Percentiles rank a stretch among this genome's conserved stretches.
These are phyloP conservation scores for Cyclura pinguis DNA, from an alignment of 2,797 vertebrate genomes.

Conservation along the genomic window DNA sequence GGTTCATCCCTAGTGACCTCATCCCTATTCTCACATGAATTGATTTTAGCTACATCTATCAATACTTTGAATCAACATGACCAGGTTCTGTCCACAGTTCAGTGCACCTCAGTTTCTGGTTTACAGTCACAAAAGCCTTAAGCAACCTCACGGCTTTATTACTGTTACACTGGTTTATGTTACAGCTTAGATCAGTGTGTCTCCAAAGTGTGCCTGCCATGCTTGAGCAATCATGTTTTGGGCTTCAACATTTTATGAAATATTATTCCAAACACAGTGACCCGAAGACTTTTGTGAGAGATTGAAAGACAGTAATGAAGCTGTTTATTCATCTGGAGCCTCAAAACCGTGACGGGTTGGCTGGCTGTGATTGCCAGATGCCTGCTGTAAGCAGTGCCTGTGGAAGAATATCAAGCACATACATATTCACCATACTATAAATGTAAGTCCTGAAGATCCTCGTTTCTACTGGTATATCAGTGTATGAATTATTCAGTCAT, in stretches of 20 bases:
- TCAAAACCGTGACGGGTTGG: background rate
- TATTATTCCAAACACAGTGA: slow-evolving; percentile 38
- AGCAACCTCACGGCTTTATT: slow-evolving; percentile 34
- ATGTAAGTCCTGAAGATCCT: background rate
- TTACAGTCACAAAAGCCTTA: slow-evolving; percentile 13
- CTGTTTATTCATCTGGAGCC: slow-evolving; percentile 23
- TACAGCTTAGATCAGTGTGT: slow-evolving; percentile 38
- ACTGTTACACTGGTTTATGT: background rate
- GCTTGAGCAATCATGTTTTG: slow-evolving; percentile 39
- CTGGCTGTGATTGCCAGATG: background rate
- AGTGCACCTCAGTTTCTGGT: slow-evolving; percentile 26
- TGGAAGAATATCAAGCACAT: background rate
- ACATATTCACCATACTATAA: background rate
- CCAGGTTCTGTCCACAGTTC: background rate
- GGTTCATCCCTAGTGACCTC: background rate
- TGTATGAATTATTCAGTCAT: background rate
- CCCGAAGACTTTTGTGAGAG: slow-evolving; percentile 28
- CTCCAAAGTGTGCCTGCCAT: background rate
- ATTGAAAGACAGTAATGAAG: slow-evolving; percentile 42
- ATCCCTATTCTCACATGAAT: background rate
- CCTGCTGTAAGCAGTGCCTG: background rate
- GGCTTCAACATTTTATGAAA: slow-evolving; percentile 45
- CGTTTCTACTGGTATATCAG: background rate
- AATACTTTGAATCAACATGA: slow-evolving; percentile 8
- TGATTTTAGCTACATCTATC: slow-evolving; percentile 1